A percentile compares a stretch with the other conserved stretches of the same genome.
These are phyloP conservation scores for Taxidea taxus DNA, from an alignment of 2,113 vertebrate species.

Conservation along the genomic window DNA sequence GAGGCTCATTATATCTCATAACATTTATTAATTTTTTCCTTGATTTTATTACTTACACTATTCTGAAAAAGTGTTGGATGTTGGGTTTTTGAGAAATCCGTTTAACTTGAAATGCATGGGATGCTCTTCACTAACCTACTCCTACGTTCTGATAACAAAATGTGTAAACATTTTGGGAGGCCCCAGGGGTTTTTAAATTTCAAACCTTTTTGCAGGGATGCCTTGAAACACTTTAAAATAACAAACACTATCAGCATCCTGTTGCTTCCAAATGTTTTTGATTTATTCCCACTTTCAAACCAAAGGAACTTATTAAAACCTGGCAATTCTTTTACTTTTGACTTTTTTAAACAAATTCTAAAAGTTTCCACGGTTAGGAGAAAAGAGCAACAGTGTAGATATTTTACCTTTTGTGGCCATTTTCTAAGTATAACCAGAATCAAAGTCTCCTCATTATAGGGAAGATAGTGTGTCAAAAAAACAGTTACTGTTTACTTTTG, in stretches of 20 bases:
- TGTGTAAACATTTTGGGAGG: not conserved
- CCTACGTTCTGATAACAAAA: slow-evolving; percentile 22
- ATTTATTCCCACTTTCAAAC: slow-evolving; percentile 21
- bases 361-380: not conserved
- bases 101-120: not conserved
- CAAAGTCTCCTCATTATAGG: not conserved
- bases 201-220: not conserved
- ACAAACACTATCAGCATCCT: not conserved
- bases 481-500: not conserved
- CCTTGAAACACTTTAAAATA: slow-evolving; percentile 19
- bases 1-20: not conserved
- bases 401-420: not conserved
- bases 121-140: not conserved
- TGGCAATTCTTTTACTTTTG: not conserved
- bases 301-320: slow-evolving; percentile 3
- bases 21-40: not conserved
- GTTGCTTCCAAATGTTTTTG: slow-evolving; percentile 25
- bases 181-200: not conserved
- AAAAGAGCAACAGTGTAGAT: not conserved
- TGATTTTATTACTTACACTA: not conserved
- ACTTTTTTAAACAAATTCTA: not conserved
- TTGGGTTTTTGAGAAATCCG: not conserved
- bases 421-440: not conserved
- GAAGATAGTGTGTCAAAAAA: not conserved
- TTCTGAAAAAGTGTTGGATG: not conserved